phyloP scores from a whole-genome alignment of 2,113 vertebrate species.

The Amphiprion percula region DNA sequence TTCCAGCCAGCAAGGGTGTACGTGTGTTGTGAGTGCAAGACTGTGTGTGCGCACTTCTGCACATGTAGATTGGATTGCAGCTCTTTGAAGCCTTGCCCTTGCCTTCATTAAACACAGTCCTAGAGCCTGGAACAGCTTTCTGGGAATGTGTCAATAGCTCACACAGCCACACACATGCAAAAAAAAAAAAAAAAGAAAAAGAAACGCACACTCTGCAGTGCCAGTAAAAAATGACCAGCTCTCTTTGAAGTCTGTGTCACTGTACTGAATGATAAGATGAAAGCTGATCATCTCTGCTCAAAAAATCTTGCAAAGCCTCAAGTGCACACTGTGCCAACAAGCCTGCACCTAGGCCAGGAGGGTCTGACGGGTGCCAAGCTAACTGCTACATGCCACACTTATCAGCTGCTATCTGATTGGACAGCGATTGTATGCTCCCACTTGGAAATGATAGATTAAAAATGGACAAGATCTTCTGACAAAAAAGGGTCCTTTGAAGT shows the following conservation, averaged over 20 bases:
- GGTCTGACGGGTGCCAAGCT: constrained; percentile 53
- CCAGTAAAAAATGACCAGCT: constrained; percentile 79
- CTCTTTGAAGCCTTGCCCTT: constrained; percentile 89
- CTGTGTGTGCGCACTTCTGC: constrained; percentile 50
- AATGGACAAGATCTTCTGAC: constrained; percentile 55
- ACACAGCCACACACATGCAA: constrained; percentile 33
- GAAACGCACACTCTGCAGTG: constrained; percentile 41
- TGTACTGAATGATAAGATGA: constrained; percentile 77
- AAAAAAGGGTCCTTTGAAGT: constrained; percentile 57
- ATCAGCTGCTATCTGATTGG: constrained; percentile 73
- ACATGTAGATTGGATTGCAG: constrained; percentile 74
- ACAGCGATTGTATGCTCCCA: constrained; percentile 50
- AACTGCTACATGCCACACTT: constrained; percentile 73
- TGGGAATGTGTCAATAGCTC: constrained; percentile 85
- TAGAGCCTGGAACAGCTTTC: constrained; percentile 83
- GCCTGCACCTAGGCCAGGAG: constrained; percentile 41
- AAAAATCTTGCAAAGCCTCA: constrained; percentile 40
- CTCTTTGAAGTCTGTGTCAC: constrained; percentile 84
- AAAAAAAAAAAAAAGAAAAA: background rate
- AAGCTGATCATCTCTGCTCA: constrained; percentile 64
- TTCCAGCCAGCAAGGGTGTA: constrained; percentile 52
- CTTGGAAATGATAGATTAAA: constrained; percentile 62
- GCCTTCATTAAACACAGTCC: constrained; percentile 91
- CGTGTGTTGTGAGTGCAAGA: constrained; percentile 24
- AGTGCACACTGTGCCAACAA: constrained; percentile 41